These are phyloP conservation scores for Cataglyphis hispanica DNA, from an alignment of 1,140 invertebrate species.

Conservation along the genomic window DNA sequence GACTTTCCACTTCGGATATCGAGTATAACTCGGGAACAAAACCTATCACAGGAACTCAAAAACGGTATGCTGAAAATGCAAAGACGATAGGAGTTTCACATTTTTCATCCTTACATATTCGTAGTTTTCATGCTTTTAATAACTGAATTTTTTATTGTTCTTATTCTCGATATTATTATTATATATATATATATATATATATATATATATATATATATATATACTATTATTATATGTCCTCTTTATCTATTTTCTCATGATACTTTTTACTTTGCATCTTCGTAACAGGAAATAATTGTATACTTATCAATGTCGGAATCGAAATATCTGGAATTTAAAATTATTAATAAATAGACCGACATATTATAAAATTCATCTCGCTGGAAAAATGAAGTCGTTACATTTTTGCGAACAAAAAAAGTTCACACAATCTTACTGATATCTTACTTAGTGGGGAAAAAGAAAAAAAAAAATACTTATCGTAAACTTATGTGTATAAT, in stretches of 20 bases:
- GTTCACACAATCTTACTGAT: too few species aligned
- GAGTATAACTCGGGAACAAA: conserved; percentile 9
- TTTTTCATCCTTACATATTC: background rate
- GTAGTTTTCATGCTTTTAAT: background rate
- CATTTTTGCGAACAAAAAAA: too few species aligned
- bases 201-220: too few species aligned
- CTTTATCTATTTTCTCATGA: background rate
- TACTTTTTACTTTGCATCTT: background rate
- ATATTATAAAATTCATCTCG: too few species aligned
- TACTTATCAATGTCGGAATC: too few species aligned
- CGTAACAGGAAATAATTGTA: too few species aligned
- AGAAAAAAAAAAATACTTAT: too few species aligned
- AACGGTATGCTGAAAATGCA: conserved; percentile 12
- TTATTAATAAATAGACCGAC: too few species aligned
- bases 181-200: too few species aligned
- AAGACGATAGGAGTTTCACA: conserved; percentile 18
- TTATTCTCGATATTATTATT: conserved; percentile 20
- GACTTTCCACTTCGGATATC: background rate
- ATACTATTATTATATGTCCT: background rate
- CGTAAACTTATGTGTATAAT: background rate
- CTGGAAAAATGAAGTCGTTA: too few species aligned
- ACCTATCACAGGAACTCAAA: conserved; percentile 18
- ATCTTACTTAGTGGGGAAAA: too few species aligned
- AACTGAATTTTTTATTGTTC: background rate
- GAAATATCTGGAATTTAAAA: too few species aligned